Conservation (phyloP, 2,888 invertebrate genomes). For the Empis stercorea region DNA sequence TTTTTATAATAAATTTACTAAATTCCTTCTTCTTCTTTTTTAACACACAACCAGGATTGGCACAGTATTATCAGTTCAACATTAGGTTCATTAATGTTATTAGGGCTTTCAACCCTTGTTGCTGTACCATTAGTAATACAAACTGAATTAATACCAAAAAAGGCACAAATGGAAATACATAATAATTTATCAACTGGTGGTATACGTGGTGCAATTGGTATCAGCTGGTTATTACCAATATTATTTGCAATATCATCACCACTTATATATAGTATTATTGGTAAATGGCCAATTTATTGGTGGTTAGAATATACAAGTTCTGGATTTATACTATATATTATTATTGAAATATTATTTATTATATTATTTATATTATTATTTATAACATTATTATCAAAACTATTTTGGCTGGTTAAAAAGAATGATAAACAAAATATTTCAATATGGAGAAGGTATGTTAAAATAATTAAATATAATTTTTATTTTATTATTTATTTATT, state of each 20-base stretch:
- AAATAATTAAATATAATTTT: constrained; percentile 4
- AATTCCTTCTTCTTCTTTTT: constrained; percentile 14
- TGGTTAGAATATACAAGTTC: constrained; percentile 47
- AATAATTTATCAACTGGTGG: constrained; percentile 14
- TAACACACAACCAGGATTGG: constrained; percentile 47
- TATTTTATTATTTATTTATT: constrained; percentile 7
- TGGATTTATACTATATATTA: constrained; percentile 52
- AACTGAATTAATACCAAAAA: constrained; percentile 33
- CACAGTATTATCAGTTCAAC: constrained; percentile 47
- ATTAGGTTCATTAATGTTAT: constrained; percentile 47
- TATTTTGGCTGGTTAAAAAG: constrained; percentile 45
- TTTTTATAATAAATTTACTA: background rate
- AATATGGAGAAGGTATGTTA: constrained; percentile 40
- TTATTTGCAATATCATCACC: constrained; percentile 34
- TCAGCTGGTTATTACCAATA: constrained; percentile 35
- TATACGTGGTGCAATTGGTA: constrained; percentile 33
- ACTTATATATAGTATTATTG: constrained; percentile 35
- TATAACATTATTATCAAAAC: constrained; percentile 48
- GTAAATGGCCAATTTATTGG: constrained; percentile 42
- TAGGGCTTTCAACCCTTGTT: constrained; percentile 49
- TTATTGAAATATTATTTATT: constrained; percentile 54
- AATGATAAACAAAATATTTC: constrained; percentile 46
- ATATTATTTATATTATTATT: constrained; percentile 55
- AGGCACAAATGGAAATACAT: constrained; percentile 21
- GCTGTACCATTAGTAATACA: constrained; percentile 34